Conservation (phyloP, 2,113 vertebrate genomes). For the Salvelinus fontinalis region DNA sequence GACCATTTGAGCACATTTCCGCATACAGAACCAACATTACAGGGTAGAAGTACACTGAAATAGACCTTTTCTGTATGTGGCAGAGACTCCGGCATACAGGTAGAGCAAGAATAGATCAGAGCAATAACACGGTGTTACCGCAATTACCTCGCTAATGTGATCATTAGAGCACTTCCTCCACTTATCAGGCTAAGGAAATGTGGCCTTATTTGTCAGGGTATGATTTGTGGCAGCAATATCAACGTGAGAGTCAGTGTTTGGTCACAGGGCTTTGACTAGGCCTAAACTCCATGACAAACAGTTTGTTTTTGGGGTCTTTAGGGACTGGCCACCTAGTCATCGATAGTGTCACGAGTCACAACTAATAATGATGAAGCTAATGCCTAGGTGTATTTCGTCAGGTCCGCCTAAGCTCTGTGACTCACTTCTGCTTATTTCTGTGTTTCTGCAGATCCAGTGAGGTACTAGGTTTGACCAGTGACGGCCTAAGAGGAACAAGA, state of each 20-base stretch:
- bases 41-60: background rate
- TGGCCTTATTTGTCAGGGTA: conserved; percentile 23
- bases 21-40: too few relatives aligned
- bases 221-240: conserved; percentile 23
- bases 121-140: conserved; percentile 33
- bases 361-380: background rate
- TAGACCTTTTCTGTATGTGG: background rate
- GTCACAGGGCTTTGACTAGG: conserved; percentile 17
- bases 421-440: conserved; percentile 36
- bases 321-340: too few relatives aligned
- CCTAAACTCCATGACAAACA: background rate
- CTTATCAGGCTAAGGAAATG: conserved; percentile 7
- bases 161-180: conserved; percentile 30
- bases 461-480: conserved; percentile 30
- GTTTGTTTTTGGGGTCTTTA: too few relatives aligned
- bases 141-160: conserved; percentile 29
- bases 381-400: conserved; percentile 13
- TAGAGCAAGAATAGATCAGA: conserved; percentile 22
- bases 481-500: background rate
- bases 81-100: background rate
- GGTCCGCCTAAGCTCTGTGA: conserved; percentile 20
- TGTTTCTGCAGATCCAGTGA: conserved; percentile 61
- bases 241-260: conserved; percentile 19
- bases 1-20: too few relatives aligned
- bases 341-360: background rate